phyloP scores from a whole-genome alignment of 2,113 vertebrate genomes.

The Odontesthes bonariensis region DNA sequence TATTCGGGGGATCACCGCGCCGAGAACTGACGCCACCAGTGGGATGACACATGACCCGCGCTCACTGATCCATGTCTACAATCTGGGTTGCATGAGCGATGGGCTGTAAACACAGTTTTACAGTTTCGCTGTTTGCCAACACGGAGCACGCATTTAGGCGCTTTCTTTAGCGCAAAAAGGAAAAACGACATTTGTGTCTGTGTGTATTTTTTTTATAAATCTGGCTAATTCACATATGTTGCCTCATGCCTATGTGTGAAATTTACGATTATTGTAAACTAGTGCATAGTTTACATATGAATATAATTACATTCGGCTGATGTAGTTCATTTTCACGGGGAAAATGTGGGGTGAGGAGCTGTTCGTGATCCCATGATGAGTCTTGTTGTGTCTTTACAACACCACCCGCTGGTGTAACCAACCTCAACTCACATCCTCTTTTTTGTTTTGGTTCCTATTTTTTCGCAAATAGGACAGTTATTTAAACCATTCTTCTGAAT shows the following conservation, averaged over 20 bases:
- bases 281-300: not conserved
- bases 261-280: not conserved
- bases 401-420: conserved; percentile 27
- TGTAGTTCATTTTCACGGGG: not conserved
- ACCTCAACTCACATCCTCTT: conserved; percentile 31
- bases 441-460: conserved; percentile 58
- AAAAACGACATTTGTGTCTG: not conserved
- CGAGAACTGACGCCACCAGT: conserved; percentile 36
- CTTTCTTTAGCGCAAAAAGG: not conserved
- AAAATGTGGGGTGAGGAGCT: conserved; percentile 17
- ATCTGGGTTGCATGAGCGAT: not conserved
- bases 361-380: conserved; percentile 36
- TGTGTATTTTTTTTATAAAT: not conserved
- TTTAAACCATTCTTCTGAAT: not conserved
- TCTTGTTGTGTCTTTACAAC: conserved; percentile 36
- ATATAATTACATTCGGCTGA: not conserved
- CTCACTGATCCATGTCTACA: conserved; percentile 1
- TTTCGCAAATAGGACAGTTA: conserved; percentile 36
- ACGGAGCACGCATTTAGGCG: no score
- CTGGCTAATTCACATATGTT: not conserved
- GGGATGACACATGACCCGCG: conserved; percentile 46
- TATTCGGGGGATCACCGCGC: not conserved
- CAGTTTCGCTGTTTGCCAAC: no score
- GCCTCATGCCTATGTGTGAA: not conserved
- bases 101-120: conserved; percentile 6